Percentiles rank a stretch among this genome's conserved stretches.
phyloP scores from a whole-genome alignment of 2,797 vertebrate genomes.

The Uromys caudimaculatus region DNA sequence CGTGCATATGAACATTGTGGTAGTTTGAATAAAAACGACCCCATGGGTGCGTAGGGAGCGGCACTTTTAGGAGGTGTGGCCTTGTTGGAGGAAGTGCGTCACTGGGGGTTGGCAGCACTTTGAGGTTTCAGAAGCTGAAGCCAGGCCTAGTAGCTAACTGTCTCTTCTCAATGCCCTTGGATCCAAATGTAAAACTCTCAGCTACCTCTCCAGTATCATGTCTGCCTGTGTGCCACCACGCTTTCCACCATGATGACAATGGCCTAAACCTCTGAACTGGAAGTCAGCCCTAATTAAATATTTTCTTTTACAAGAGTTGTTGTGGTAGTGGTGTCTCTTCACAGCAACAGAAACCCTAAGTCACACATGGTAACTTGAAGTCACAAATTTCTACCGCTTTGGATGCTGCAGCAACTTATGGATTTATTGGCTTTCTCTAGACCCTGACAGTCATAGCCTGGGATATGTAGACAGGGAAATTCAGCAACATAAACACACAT shows the following conservation, averaged over 20 bases:
- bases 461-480: not conserved
- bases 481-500: not conserved
- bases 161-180: not conserved
- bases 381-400: conserved; percentile 7
- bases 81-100: not conserved
- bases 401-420: not conserved
- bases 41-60: not conserved
- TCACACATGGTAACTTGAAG: not conserved
- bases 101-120: not conserved
- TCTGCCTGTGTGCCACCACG: not conserved
- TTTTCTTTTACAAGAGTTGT: not conserved
- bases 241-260: not conserved
- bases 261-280: not conserved
- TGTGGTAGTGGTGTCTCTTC: not conserved
- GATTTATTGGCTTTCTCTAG: not conserved
- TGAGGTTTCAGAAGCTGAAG: not conserved
- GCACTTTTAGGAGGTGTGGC: not conserved
- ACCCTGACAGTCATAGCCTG: not conserved
- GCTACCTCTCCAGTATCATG: not conserved
- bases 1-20: not conserved
- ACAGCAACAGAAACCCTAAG: not conserved
- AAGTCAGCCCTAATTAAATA: not conserved
- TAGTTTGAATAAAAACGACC: not conserved
- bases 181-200: not conserved
- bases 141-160: not conserved